Evolutionary conservation across 23 tunicate species (phyloP), one percentile per base, ranked within the genome.

Genomic region (Trididemnum clinides): DNA sequence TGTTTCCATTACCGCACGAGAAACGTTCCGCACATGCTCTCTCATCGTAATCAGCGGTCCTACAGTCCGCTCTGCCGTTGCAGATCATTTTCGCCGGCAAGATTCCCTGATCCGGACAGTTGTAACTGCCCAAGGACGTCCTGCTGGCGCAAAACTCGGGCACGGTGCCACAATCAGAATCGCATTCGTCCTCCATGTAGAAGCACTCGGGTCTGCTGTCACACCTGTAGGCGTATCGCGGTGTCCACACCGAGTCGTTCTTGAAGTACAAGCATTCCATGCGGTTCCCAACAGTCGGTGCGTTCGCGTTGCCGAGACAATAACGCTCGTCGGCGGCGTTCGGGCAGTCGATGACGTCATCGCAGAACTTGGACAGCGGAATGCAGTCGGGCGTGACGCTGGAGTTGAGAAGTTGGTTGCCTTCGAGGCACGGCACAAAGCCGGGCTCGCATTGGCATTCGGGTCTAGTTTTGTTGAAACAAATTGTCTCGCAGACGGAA

Each of bases 171-270:
- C 96, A 91, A 1, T 44, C 34, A 20, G 49, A 34, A 1, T 64
- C 69, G 35, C 97, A 92, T 78, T 92, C 97, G 76, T 92, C 97
- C 50, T 92, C 97, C 88, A 92, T 64, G 30, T 87, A 65, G 20
- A 65, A 73, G 64, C 97, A 92, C 75, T 92, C 91, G 0, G 97
- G 97, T 36, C 23, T 50, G 10, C 80, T 87, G 65, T 92, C 97
- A 64, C 97, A 92, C 30, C 51, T 33, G 0, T 74, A 64, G 2
- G 83, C 66, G 30, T 36, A 30, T 20, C 36, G 25, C 21, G 97
- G 97, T 19, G 97, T 84, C 85, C 88, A 87, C n/a, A 39, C 50
- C 30, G 87, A 87, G 1, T 57, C 82, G 4, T 76, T 34, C 37
- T 76, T 64, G 49, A 36, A 73, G 57, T 10, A 2, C 15, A 15